phyloP scores from a whole-genome alignment of 2,888 invertebrate species.

The Drymonia ruficornis region DNA sequence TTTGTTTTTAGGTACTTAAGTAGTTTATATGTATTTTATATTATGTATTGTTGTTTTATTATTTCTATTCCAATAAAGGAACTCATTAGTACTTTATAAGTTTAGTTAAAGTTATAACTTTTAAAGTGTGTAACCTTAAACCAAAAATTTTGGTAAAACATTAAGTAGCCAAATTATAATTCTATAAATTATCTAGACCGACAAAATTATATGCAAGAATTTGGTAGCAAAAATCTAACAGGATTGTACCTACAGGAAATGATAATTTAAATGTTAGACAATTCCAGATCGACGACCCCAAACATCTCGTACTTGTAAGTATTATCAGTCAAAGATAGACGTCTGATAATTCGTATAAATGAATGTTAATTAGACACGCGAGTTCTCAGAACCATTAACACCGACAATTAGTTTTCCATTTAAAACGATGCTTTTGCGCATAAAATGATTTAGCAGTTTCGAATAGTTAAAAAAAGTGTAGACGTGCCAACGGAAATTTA shows the following conservation, averaged over 20 bases:
- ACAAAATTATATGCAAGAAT: neutral
- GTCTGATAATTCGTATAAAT: slow-evolving; percentile 28
- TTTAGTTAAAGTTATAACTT: too few relatives aligned
- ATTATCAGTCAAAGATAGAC: slow-evolving; percentile 36
- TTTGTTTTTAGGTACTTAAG: too few relatives aligned
- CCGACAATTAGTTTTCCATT: neutral
- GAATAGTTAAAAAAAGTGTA: neutral
- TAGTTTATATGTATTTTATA: too few relatives aligned
- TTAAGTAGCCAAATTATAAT: too few relatives aligned
- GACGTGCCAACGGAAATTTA: neutral
- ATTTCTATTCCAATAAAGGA: too few relatives aligned
- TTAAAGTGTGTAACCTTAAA: too few relatives aligned
- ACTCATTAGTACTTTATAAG: too few relatives aligned
- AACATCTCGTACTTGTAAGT: slow-evolving; percentile 17
- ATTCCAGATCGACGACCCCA: slow-evolving; percentile 17
- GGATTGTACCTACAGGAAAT: slow-evolving; percentile 3
- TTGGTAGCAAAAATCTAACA: neutral
- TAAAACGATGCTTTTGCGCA: slow-evolving; percentile 1
- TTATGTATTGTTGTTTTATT: too few relatives aligned
- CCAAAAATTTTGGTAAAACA: too few relatives aligned
- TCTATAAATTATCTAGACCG: neutral
- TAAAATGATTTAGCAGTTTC: slow-evolving; percentile 1
- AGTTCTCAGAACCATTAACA: slow-evolving; percentile 10
- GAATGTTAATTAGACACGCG: slow-evolving; percentile 24
- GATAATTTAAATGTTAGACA: slow-evolving; percentile 9